Evolutionary conservation across 2,113 vertebrate genomes (phyloP).

Genomic region (Baryphthengus martii): DNA sequence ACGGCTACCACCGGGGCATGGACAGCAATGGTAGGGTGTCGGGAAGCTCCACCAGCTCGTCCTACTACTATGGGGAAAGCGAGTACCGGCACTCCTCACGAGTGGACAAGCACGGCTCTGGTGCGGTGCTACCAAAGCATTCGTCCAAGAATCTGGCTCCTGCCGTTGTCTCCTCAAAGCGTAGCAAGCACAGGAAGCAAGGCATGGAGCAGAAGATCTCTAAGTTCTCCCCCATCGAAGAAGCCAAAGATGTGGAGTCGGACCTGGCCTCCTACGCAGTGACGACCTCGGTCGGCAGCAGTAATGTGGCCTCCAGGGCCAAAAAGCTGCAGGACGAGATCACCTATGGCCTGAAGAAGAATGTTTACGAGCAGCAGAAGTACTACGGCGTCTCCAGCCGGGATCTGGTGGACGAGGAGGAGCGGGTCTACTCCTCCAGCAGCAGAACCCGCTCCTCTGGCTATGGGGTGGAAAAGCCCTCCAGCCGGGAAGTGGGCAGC

Average conservation of each 20-base stretch:
- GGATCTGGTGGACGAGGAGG: conserved; percentile 89
- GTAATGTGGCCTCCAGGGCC: conserved; percentile 86
- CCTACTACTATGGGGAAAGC: conserved; percentile 83
- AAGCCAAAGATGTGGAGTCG: conserved; percentile 95
- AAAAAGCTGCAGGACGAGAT: conserved; percentile 93
- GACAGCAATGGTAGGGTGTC: conserved; percentile 85
- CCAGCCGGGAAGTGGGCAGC: conserved; percentile 79
- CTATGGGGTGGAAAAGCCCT: conserved; percentile 90
- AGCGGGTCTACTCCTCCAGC: conserved; percentile 82
- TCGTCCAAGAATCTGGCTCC: conserved; percentile 91
- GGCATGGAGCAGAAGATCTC: conserved; percentile 98
- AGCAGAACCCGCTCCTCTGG: conserved; percentile 85
- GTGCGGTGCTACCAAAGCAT: conserved; percentile 81
- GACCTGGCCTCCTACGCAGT: conserved; percentile 90
- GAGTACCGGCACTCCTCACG: conserved; percentile 87
- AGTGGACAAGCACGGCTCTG: conserved; percentile 76
- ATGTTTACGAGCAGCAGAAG: conserved; percentile 92
- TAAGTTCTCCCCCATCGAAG: conserved; percentile 98
- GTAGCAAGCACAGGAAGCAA: conserved; percentile 97
- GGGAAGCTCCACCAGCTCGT: conserved; percentile 61
- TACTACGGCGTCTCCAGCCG: conserved; percentile 86
- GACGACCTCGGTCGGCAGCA: conserved; percentile 82
- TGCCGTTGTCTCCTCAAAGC: conserved; percentile 90
- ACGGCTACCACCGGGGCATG: conserved; percentile 76
- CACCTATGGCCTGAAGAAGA: conserved; percentile 90